Conservation (phyloP, 2,888 invertebrate genomes). For the Melanostoma mellinum region DNA sequence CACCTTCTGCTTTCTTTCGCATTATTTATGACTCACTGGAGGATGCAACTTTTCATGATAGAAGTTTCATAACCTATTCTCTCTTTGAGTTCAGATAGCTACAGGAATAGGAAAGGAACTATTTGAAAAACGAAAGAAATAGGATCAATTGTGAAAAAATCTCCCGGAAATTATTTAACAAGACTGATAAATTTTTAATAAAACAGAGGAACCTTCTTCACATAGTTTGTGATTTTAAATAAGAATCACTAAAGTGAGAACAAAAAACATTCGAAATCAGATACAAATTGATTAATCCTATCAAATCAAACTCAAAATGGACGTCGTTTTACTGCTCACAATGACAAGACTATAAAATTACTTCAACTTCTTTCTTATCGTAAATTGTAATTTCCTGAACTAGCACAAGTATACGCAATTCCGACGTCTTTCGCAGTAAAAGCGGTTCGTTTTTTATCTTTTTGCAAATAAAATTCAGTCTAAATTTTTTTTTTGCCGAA, state of each 20-base stretch:
- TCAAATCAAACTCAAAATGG: no score
- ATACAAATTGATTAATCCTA: no score
- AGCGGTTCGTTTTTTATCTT: background rate
- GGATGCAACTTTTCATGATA: constrained; percentile 62
- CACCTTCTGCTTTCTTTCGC: background rate
- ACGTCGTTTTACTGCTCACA: no score
- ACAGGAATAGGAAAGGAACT: no score
- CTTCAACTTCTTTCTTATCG: background rate
- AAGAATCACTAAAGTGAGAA: no score
- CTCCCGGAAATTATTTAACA: no score
- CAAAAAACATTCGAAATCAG: no score
- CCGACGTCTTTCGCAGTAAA: constrained; percentile 2
- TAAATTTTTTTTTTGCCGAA: background rate
- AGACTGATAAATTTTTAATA: no score
- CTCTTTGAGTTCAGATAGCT: background rate
- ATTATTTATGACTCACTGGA: constrained; percentile 65
- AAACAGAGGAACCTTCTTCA: no score
- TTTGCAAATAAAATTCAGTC: background rate
- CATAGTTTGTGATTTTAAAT: no score
- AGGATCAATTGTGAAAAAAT: no score
- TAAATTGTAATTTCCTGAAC: constrained; percentile 2
- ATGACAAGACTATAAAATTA: background rate
- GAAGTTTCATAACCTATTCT: constrained; percentile 44
- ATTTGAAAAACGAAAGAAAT: no score
- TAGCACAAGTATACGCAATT: background rate